These are phyloP conservation scores for Coturnix japonica DNA, from an alignment of 2,113 vertebrate genomes.

Conservation along the genomic window DNA sequence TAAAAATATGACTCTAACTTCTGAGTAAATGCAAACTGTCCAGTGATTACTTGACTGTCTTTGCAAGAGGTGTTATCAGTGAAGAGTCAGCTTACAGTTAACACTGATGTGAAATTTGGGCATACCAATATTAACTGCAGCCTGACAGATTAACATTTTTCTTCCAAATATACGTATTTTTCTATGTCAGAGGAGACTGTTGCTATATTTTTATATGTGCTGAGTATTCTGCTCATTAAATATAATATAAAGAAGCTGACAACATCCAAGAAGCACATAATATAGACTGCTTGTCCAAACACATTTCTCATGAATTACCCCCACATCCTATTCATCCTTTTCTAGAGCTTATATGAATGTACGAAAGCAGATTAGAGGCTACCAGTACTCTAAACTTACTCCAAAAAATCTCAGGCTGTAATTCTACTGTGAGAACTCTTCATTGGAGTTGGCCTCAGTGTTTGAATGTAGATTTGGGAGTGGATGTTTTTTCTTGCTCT, in stretches of 20 bases:
- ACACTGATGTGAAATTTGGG: neutral
- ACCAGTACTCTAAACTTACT: neutral
- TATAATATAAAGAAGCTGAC: neutral
- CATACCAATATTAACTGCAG: neutral
- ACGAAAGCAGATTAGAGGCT: neutral
- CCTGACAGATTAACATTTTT: neutral
- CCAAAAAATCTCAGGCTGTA: neutral
- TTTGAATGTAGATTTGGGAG: neutral
- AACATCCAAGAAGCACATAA: neutral
- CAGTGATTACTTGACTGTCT: neutral
- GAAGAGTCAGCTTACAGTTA: neutral
- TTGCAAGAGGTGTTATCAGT: neutral
- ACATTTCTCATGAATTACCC: neutral
- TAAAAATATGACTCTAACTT: neutral
- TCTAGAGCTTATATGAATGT: neutral
- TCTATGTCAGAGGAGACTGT: neutral
- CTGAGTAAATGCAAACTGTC: neutral
- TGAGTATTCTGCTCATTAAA: neutral
- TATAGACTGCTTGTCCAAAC: neutral
- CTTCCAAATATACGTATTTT: neutral
- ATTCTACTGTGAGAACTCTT: neutral
- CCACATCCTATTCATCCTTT: neutral
- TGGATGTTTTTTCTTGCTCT: neutral
- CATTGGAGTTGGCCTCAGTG: neutral
- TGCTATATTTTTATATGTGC: neutral